These are phyloP conservation scores for Scaeva pyrastri DNA, from an alignment of 2,888 invertebrate species.

Conservation along the genomic window DNA sequence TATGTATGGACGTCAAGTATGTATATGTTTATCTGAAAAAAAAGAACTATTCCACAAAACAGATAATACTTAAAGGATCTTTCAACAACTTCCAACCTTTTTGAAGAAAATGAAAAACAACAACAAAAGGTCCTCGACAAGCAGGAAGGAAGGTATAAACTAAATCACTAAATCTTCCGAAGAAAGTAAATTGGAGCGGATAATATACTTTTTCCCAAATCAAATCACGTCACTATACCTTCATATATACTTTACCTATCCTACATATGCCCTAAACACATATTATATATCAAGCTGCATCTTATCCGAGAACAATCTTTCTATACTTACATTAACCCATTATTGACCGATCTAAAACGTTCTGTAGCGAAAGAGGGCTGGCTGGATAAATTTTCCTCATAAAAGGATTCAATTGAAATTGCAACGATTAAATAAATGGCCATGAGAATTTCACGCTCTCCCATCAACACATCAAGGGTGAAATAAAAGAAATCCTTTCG, in stretches of 20 bases:
- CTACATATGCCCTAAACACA: not conserved
- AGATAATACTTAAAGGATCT: slow-evolving; percentile 62
- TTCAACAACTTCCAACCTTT: slow-evolving; percentile 22
- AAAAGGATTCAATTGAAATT: slow-evolving; percentile 74
- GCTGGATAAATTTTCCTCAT: slow-evolving; percentile 61
- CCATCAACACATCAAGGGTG: slow-evolving; percentile 34
- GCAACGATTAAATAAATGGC: slow-evolving; percentile 75
- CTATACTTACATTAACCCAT: slow-evolving; percentile 62
- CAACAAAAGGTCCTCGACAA: slow-evolving; percentile 74
- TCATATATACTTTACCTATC: not conserved
- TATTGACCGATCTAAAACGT: slow-evolving; percentile 67
- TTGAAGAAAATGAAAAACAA: slow-evolving; percentile 25
- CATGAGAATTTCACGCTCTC: slow-evolving; percentile 69
- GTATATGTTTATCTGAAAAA: too few species aligned
- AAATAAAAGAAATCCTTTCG: slow-evolving; percentile 69
- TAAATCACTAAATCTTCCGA: slow-evolving; percentile 55
- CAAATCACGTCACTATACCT: slow-evolving; percentile 64
- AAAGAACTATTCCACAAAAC: slow-evolving; percentile 44
- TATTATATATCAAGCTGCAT: slow-evolving; percentile 41
- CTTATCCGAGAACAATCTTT: slow-evolving; percentile 69
- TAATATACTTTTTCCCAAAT: slow-evolving; percentile 54
- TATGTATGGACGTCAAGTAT: too few species aligned
- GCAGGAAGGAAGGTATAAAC: slow-evolving; percentile 78
- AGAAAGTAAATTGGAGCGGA: slow-evolving; percentile 61
- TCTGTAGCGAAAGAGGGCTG: slow-evolving; percentile 14